Percentiles rank a stretch among this genome's conserved stretches.
These are phyloP conservation scores for Tetranychus truncatus DNA, from an alignment of 2,888 invertebrate species.

Conservation along the genomic window DNA sequence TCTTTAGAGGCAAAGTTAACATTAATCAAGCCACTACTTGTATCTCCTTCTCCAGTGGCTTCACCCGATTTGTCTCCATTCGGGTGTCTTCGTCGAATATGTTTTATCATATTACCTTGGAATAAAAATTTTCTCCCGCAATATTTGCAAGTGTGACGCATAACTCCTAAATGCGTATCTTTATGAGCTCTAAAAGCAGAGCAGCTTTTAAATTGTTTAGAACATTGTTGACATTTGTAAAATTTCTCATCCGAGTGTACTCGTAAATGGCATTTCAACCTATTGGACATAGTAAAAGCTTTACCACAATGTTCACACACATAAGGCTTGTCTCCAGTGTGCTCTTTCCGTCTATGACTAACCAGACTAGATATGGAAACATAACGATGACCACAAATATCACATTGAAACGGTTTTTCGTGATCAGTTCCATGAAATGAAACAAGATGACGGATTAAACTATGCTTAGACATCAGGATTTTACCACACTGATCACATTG, in stretches of 20 bases:
- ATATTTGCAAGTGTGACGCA: constrained; percentile 23
- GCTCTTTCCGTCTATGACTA: constrained; percentile 16
- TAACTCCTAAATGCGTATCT: constrained; percentile 24
- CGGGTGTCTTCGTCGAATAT: constrained; percentile 20
- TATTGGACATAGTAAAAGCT: constrained; percentile 27
- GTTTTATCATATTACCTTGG: constrained; percentile 26
- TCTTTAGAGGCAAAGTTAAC: no score
- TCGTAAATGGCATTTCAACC: constrained; percentile 23
- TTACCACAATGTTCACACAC: constrained; percentile 29
- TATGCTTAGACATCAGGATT: constrained; percentile 10
- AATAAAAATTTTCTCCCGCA: constrained; percentile 23
- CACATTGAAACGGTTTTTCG: constrained; percentile 11
- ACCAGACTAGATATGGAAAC: constrained; percentile 1
- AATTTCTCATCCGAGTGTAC: constrained; percentile 24
- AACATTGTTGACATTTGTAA: constrained; percentile 23
- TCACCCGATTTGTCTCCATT: constrained; percentile 1
- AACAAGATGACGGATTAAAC: constrained; percentile 10
- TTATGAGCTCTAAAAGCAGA: constrained; percentile 24
- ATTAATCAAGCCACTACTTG: no score
- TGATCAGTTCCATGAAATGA: constrained; percentile 14
- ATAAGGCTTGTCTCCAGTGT: constrained; percentile 28
- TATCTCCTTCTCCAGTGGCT: background rate
- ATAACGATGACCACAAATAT: constrained; percentile 13
- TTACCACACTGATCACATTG: constrained; percentile 11
- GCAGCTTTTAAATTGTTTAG: constrained; percentile 23